Evolutionary conservation across 2,888 invertebrate genomes (phyloP).

Genomic region (Cactoblastis cactorum): DNA sequence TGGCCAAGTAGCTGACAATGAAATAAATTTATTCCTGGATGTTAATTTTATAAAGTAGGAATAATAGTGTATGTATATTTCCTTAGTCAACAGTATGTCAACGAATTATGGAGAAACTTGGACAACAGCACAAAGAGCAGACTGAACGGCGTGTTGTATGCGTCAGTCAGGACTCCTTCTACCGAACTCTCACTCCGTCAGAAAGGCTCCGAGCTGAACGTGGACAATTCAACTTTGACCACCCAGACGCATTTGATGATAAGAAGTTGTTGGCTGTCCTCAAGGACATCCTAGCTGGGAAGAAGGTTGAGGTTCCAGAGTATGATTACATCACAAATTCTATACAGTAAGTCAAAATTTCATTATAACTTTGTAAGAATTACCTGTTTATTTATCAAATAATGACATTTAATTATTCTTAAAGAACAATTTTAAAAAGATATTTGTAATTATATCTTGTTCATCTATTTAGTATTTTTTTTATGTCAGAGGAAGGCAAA

Average conservation of each 20-base stretch:
- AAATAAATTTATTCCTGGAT: too few relatives aligned
- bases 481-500: too few relatives aligned
- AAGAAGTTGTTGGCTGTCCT: conserved; percentile 89
- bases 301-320: conserved; percentile 92
- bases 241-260: conserved; percentile 98
- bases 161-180: conserved; percentile 98
- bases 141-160: conserved; percentile 94
- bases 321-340: conserved; percentile 97
- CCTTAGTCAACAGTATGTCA: conserved; percentile 97
- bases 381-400: too few relatives aligned
- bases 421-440: too few relatives aligned
- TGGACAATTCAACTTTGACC: conserved; percentile 98
- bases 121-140: conserved; percentile 94
- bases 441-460: too few relatives aligned
- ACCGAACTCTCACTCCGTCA: conserved; percentile 88
- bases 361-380: too few relatives aligned
- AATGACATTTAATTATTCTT: too few relatives aligned
- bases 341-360: conserved; percentile 80
- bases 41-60: too few relatives aligned
- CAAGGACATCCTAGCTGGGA: conserved; percentile 89
- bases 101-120: conserved; percentile 97
- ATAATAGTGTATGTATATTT: too few relatives aligned
- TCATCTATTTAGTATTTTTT: too few relatives aligned
- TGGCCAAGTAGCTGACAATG: too few relatives aligned
- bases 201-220: conserved; percentile 91